Conservation (phyloP, 2,888 invertebrate species). For the Tineola bisselliella region DNA sequence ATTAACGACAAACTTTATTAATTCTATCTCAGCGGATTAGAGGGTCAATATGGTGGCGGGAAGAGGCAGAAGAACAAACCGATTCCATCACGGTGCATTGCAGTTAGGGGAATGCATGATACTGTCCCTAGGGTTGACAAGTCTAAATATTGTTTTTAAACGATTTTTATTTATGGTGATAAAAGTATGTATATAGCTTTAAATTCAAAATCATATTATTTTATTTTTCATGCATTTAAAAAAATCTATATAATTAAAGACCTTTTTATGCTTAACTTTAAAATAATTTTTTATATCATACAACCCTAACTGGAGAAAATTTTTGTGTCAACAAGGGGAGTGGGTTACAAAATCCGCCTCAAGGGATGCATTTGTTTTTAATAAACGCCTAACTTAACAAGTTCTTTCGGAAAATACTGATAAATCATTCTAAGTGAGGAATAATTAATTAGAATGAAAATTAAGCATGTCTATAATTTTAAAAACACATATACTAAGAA, state of each 20-base stretch:
- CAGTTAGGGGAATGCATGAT: constrained; percentile 27
- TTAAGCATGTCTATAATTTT: too few species aligned
- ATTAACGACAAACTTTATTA: constrained; percentile 65
- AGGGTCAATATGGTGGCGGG: constrained; percentile 35
- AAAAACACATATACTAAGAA: too few species aligned
- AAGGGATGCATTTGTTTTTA: constrained; percentile 55
- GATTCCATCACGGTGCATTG: constrained; percentile 43
- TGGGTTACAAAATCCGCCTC: constrained; percentile 33
- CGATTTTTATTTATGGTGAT: too few species aligned
- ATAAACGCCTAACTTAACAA: constrained; percentile 32
- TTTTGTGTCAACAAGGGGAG: constrained; percentile 45
- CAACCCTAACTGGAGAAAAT: constrained; percentile 40
- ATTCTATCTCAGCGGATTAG: constrained; percentile 62
- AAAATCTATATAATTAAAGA: too few species aligned
- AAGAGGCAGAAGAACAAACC: constrained; percentile 59
- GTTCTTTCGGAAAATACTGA: not conserved
- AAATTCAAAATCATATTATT: too few species aligned
- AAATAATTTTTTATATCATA: not conserved
- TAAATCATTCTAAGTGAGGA: not conserved
- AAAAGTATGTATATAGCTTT: too few species aligned
- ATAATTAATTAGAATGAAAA: too few species aligned
- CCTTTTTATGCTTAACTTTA: too few species aligned
- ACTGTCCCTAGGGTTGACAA: constrained; percentile 3
- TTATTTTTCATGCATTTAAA: too few species aligned
- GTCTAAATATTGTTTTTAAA: too few species aligned